Evolutionary conservation across 2,113 vertebrate genomes (phyloP).

Genomic region (Peromyscus leucopus): DNA sequence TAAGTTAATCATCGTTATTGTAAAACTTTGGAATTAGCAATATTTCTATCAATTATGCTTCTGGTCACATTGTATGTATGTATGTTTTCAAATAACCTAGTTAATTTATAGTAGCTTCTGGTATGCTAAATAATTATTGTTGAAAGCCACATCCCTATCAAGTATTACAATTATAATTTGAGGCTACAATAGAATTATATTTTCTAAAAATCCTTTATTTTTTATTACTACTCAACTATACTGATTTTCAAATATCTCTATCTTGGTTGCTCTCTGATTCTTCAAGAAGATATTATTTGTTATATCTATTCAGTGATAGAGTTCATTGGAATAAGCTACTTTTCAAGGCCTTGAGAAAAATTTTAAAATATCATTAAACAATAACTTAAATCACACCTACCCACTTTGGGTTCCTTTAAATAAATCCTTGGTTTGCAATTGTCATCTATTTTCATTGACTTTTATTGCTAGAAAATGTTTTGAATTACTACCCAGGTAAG

Average conservation of each 20-base stretch:
- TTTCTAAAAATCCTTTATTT: background rate
- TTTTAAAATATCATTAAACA: background rate
- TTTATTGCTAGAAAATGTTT: background rate
- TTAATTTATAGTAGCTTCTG: background rate
- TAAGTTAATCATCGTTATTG: background rate
- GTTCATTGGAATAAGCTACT: background rate
- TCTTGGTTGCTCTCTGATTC: background rate
- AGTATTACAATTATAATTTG: background rate
- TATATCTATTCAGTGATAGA: background rate
- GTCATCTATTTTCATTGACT: background rate
- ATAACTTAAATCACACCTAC: background rate
- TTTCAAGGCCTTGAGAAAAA: background rate
- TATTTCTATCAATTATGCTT: background rate
- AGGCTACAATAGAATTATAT: background rate
- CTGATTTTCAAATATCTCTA: background rate
- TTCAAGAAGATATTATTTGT: background rate
- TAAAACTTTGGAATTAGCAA: background rate
- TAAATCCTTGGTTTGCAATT: background rate
- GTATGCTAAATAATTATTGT: background rate
- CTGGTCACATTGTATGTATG: background rate
- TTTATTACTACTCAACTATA: background rate
- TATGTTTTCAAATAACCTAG: background rate
- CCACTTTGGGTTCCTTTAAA: background rate
- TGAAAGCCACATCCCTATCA: background rate
- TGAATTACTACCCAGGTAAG: background rate